Conservation (phyloP, 2,888 invertebrate genomes). For the Microdon myrmicae region DNA sequence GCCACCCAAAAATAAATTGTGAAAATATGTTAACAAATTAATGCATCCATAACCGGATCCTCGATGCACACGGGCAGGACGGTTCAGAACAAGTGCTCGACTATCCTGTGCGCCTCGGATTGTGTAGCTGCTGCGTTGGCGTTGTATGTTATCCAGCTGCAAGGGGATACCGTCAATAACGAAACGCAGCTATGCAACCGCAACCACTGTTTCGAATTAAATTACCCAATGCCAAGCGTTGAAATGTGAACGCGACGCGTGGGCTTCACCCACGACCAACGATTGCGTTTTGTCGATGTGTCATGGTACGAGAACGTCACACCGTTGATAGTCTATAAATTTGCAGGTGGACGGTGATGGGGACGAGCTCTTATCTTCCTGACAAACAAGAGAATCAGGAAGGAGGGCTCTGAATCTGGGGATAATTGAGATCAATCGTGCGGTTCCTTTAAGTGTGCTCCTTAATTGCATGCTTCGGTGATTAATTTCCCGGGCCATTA, state of each 20-base stretch:
- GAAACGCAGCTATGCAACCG: constrained; percentile 1
- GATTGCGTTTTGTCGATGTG: no score
- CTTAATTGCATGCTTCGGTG: constrained; percentile 19
- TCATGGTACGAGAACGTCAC: no score
- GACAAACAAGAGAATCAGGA: constrained; percentile 1
- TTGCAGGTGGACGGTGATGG: constrained; percentile 19
- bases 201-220: constrained; percentile 15
- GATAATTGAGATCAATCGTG: not conserved
- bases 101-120: not conserved
- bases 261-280: constrained; percentile 37
- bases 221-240: constrained; percentile 28
- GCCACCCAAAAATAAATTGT: constrained; percentile 33
- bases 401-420: constrained; percentile 2
- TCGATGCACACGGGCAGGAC: constrained; percentile 9
- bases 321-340: no score
- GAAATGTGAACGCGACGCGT: constrained; percentile 38
- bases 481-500: constrained; percentile 23
- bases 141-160: constrained; percentile 24
- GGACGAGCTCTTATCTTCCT: constrained; percentile 6
- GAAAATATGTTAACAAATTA: constrained; percentile 48
- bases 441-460: not conserved
- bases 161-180: constrained; percentile 5
- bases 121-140: no score
- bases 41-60: constrained; percentile 24
- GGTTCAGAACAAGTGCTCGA: constrained; percentile 24